Conservation (phyloP, 2,888 invertebrate species). For the Agrenia bidenticulata region DNA sequence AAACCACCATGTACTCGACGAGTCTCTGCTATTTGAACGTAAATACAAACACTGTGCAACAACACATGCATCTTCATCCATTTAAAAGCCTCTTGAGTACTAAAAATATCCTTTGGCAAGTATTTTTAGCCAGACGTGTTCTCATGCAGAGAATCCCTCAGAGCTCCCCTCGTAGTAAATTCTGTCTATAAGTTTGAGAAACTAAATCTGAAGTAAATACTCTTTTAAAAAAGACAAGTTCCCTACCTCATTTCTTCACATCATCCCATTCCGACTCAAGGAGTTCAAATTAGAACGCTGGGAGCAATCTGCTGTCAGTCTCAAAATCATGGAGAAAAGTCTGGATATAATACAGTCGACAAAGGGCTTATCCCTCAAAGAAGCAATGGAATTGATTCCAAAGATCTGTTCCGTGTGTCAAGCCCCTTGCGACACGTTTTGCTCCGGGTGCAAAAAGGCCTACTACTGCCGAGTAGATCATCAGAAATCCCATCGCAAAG, state of each 20-base stretch:
- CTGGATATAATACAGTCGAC: not conserved
- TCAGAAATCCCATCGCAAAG: slow-evolving; percentile 66
- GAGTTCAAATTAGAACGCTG: too few species aligned
- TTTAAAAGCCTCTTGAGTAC: not conserved
- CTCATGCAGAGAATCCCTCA: too few species aligned
- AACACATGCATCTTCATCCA: not conserved
- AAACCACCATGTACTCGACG: too few species aligned
- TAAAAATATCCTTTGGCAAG: slow-evolving; percentile 21
- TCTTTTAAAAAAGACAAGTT: too few species aligned
- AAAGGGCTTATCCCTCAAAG: not conserved
- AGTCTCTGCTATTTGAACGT: too few species aligned
- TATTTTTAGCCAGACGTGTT: slow-evolving; percentile 29
- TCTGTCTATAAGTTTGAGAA: too few species aligned
- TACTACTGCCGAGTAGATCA: slow-evolving; percentile 72
- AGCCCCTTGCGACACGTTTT: slow-evolving; percentile 56
- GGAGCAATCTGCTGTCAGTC: not conserved
- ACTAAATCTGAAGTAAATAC: too few species aligned
- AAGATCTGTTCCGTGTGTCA: slow-evolving; percentile 33
- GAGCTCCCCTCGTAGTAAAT: too few species aligned
- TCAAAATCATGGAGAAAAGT: not conserved
- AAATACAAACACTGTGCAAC: too few species aligned
- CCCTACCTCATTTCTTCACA: too few species aligned
- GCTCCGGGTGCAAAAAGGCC: slow-evolving; percentile 69
- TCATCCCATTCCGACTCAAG: too few species aligned
- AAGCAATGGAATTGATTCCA: not conserved